Base-by-base conservation (phyloP, 2,888 invertebrate genomes). In the Drosophila neonasuta region DNA sequence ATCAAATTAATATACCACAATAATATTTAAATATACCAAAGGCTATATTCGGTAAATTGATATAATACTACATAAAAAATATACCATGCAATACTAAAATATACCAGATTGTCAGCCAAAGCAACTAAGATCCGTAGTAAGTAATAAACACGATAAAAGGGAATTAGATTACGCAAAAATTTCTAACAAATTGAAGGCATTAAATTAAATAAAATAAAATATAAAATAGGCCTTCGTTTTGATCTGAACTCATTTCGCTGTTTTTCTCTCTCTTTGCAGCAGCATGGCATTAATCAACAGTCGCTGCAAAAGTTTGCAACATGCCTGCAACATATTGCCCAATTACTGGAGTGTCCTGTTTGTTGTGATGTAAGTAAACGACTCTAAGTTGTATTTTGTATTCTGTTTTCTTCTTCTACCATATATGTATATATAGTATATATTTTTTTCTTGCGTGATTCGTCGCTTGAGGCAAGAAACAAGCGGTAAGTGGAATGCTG, bases 311-410 rank as follows among this genome's bases (percentile, higher is more conserved):
- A 91, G 83, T 90, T 92, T 83, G 91, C 91, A 55, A 88, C 89
- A 67, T 91, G 91, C 87, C 88, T 92, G 70, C 91, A 91, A 88
- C 90, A 91, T 73, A 90, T 91, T 74, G 89, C 92, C 72, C 91
- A 91, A 83, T 89, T 92, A 74, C 87, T 92, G 79, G 92, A 92
- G 83, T 92, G 92, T 89, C 92, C 92, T 68, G 90, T 92, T 69
- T 92, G 92, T 81, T 89, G 92, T 71, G 92, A 92, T 88, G 91
- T 91, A 80, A 88, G 87, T 80, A 58, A 15, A 48, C 11, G 44
- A 42, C 20, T 41, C 6, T 30, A 20, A 49, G 44, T 48, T 48
- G 13, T 34, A 30, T 36, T 58, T 36, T 49, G 17, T 63, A 11
- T 50, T 29, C 13, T 56, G 5, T 8, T 56, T 49, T 54, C 10